Conservation (phyloP, 2,888 invertebrate genomes). For the Xanthostigma xanthostigma region DNA sequence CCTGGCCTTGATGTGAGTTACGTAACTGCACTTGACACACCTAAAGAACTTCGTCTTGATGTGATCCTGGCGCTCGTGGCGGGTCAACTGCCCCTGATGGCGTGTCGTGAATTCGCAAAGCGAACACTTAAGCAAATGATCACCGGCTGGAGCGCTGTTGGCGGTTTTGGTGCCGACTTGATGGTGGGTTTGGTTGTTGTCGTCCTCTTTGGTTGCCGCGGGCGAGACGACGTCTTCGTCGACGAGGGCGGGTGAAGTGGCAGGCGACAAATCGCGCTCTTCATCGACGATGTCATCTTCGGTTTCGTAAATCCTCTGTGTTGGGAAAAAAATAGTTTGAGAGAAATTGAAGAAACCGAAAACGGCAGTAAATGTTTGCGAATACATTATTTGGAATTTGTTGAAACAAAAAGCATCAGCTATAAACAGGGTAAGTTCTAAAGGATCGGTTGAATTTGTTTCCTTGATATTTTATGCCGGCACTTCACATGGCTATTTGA, state of each 20-base stretch:
- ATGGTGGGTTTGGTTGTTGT: slow-evolving; percentile 1
- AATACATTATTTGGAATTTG: too few relatives aligned
- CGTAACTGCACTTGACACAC: slow-evolving; percentile 84
- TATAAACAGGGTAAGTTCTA: too few relatives aligned
- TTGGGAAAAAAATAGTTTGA: too few relatives aligned
- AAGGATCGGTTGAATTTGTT: too few relatives aligned
- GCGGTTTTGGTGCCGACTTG: background rate
- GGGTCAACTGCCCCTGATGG: slow-evolving; percentile 45
- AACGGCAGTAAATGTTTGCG: too few relatives aligned
- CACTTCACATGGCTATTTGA: too few relatives aligned
- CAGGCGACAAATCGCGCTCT: background rate
- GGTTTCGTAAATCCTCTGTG: background rate
- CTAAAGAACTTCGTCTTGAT: slow-evolving; percentile 63
- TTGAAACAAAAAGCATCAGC: too few relatives aligned
- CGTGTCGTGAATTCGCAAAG: slow-evolving; percentile 52
- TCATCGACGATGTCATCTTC: background rate
- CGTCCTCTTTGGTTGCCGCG: background rate
- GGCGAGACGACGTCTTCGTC: slow-evolving; percentile 6
- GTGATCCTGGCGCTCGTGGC: slow-evolving; percentile 63
- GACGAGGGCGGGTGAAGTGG: slow-evolving; percentile 5
- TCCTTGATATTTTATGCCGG: too few relatives aligned
- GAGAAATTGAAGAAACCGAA: too few relatives aligned
- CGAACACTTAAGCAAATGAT: slow-evolving; percentile 38
- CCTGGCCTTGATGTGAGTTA: slow-evolving; percentile 76
- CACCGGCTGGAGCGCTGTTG: background rate